Base-by-base conservation (phyloP, 2,888 invertebrate species). In the Seira ritae region DNA sequence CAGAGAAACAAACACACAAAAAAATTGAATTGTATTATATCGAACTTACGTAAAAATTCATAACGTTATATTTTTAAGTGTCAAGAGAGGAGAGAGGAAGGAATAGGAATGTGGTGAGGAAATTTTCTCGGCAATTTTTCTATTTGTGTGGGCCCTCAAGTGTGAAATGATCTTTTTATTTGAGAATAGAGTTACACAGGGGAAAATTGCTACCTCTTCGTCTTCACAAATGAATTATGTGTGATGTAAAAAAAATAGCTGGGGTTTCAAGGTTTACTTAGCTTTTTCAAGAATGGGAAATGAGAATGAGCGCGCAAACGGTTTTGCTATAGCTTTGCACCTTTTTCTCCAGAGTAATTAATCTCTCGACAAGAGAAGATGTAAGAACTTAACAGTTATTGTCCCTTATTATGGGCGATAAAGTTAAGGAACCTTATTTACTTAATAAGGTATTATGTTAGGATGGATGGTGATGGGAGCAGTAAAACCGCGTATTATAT, bases 151-250 rank as follows among this genome's bases (percentile, higher is more conserved):
- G 71, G 65, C 66, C 37, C 17, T 72, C 72, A 71, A 72, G 79
- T 79, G 80, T 80, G 68, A 80, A 71, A 73, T 68, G 60, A 42
- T 80, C 68, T 55, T 62, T 67, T 68, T 73, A 31, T 17, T 24
- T 70, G 60, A n/a, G 60, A 12, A 60, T 60, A 60, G n/a, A 8
- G 42, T 42, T 42, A 42, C 42, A 42, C 12, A 12, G 42, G 12
- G 42, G 42, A 12, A 42, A 42, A 42, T 42, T 42, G 42, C 42
- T 42, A 42, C 42, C 12, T 42, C n/a, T n/a, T n/a, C n/a, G n/a
- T n/a, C n/a, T n/a, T n/a, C n/a, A n/a, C 6, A 42, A 42, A 42
- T 42, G 42, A 42, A 12, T 12, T 42, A 42, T 42, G 12, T n/a
- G n/a, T 42, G 42, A 42, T 42, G 42, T 42, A 42, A 42, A 42